Percentiles rank a stretch among this genome's conserved stretches.
Evolutionary conservation across 1,140 invertebrate genomes (phyloP).

Genomic region (Neuroterus valhalla): DNA sequence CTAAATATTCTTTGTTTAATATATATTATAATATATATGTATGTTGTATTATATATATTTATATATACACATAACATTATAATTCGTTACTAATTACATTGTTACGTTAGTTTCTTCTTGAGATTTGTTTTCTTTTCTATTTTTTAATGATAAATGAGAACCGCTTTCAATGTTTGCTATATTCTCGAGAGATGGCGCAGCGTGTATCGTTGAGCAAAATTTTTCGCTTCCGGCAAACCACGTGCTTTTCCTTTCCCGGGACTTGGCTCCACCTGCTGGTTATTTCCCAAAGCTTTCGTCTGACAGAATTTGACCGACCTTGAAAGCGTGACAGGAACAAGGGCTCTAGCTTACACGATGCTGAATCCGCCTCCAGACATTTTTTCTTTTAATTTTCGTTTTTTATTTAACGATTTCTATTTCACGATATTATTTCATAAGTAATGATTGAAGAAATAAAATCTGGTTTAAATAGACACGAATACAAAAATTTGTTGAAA

Average conservation of each 20-base stretch:
- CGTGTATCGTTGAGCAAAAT: neutral
- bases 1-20: too few species aligned
- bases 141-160: neutral
- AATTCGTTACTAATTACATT: too few species aligned
- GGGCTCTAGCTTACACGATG: constrained; percentile 64
- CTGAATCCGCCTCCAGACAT: constrained; percentile 32
- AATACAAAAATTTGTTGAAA: too few species aligned
- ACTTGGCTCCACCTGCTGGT: constrained; percentile 56
- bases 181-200: constrained; percentile 37
- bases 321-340: constrained; percentile 67
- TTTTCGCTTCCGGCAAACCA: constrained; percentile 48
- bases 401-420: neutral
- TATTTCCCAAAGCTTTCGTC: constrained; percentile 36
- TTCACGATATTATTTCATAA: neutral
- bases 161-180: constrained; percentile 13
- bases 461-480: too few species aligned
- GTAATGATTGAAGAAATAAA: neutral
- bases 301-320: constrained; percentile 65
- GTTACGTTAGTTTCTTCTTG: neutral
- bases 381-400: constrained; percentile 32
- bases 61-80: too few species aligned
- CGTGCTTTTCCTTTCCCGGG: constrained; percentile 43
- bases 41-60: too few species aligned
- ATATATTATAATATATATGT: too few species aligned
- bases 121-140: neutral